Percentiles rank a stretch among this genome's conserved stretches.
These are phyloP conservation scores for Rhinoderma darwinii DNA, from an alignment of 2,113 vertebrate genomes.

Conservation along the genomic window DNA sequence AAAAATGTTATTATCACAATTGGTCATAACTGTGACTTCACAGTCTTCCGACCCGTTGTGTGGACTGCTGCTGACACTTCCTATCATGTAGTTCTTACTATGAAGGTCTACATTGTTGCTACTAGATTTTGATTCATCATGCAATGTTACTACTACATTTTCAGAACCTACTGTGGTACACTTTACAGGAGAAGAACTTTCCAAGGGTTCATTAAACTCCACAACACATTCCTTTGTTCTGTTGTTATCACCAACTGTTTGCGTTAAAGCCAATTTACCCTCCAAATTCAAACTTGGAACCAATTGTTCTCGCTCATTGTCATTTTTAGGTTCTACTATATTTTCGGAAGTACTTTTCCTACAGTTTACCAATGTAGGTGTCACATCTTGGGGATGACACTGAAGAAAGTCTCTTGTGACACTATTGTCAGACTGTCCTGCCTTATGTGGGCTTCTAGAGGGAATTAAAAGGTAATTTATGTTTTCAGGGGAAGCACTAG, in stretches of 20 bases:
- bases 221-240: constrained; percentile 59
- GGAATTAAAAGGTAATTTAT: constrained; percentile 58
- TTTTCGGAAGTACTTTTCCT: constrained; percentile 60
- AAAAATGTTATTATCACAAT: constrained; percentile 65
- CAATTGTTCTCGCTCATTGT: constrained; percentile 63
- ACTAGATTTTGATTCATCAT: constrained; percentile 75
- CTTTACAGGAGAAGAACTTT: constrained; percentile 63
- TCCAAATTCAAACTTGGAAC: constrained; percentile 73
- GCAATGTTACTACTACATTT: constrained; percentile 70
- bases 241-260: constrained; percentile 61
- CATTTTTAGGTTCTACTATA: constrained; percentile 35
- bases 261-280: constrained; percentile 70
- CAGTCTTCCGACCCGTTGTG: constrained; percentile 59
- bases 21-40: constrained; percentile 57
- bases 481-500: constrained; percentile 64
- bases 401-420: constrained; percentile 57
- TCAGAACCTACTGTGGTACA: constrained; percentile 60
- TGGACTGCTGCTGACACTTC: constrained; percentile 61
- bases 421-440: constrained; percentile 29
- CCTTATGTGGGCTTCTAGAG: constrained; percentile 48
- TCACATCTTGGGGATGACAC: constrained; percentile 41
- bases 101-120: constrained; percentile 68
- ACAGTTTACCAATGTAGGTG: constrained; percentile 55
- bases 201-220: constrained; percentile 62
- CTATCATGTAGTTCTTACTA: constrained; percentile 59